phyloP scores from a whole-genome alignment of 2,797 vertebrate genomes.

The Pseudochirops cupreus region DNA sequence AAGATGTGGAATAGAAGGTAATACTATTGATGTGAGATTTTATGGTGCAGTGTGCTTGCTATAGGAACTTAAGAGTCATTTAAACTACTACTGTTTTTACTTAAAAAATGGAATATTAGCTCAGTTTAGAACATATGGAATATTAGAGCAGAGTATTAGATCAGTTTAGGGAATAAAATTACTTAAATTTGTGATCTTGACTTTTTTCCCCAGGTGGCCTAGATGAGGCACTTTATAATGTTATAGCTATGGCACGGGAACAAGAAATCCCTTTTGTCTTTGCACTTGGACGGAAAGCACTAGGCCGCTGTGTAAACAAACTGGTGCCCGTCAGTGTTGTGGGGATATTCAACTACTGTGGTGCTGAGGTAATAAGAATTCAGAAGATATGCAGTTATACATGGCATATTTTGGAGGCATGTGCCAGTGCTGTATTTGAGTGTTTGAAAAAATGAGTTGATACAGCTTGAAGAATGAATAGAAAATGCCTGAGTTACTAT shows the following conservation, averaged over 20 bases:
- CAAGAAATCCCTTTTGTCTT: slow-evolving; percentile 99
- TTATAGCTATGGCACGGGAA: slow-evolving; percentile 98
- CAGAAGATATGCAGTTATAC: background rate
- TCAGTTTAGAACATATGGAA: background rate
- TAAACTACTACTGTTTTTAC: background rate
- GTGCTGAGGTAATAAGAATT: slow-evolving; percentile 92
- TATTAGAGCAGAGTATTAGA: background rate
- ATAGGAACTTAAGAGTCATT: background rate
- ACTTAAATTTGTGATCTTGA: background rate
- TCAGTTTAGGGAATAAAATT: slow-evolving; percentile 30
- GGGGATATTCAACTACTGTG: slow-evolving; percentile 97
- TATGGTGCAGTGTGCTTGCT: background rate
- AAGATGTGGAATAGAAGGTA: background rate
- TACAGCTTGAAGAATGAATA: background rate
- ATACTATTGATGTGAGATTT: background rate
- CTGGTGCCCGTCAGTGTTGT: slow-evolving; percentile 98
- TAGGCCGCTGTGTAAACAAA: slow-evolving; percentile 99
- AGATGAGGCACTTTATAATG: slow-evolving; percentile 97
- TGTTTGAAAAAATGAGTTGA: slow-evolving; percentile 12
- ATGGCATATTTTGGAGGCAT: background rate
- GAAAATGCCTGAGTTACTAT: background rate
- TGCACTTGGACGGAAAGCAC: slow-evolving; percentile 96
- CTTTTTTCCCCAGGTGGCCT: slow-evolving; percentile 90
- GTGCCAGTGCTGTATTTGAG: background rate
- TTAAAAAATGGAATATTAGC: background rate